A percentile compares a stretch with the other conserved stretches of the same genome.
Evolutionary conservation across 2,888 invertebrate genomes (phyloP).

Genomic region (Limnephilus rhombicus): DNA sequence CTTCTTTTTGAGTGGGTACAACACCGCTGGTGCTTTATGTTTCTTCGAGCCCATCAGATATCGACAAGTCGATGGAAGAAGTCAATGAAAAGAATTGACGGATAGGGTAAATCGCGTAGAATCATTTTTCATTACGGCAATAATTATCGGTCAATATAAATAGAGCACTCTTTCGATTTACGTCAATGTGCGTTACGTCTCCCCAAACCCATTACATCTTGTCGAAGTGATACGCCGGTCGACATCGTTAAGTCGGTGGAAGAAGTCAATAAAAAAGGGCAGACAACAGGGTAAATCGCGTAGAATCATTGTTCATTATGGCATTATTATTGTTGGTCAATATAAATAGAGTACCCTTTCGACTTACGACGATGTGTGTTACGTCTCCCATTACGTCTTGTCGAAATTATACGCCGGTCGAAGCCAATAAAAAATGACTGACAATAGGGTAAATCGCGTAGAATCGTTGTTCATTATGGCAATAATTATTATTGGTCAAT

Average conservation of each 20-base stretch:
- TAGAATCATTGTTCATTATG: background rate
- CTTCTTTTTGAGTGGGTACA: too few relatives aligned
- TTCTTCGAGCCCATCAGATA: background rate
- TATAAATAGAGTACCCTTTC: background rate
- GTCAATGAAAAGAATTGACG: slow-evolving; percentile 57
- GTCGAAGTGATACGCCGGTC: background rate
- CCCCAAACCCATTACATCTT: slow-evolving; percentile 11
- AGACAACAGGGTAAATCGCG: slow-evolving; percentile 48
- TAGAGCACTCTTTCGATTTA: background rate
- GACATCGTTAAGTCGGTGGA: slow-evolving; percentile 35
- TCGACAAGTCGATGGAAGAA: slow-evolving; percentile 36
- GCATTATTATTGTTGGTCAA: background rate
- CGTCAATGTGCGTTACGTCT: background rate
- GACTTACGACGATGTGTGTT: background rate
- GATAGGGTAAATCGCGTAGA: slow-evolving; percentile 2
- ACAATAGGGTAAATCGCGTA: slow-evolving; percentile 37
- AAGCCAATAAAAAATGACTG: slow-evolving; percentile 54
- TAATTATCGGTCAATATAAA: background rate
- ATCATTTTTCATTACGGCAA: background rate
- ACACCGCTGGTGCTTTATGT: too few relatives aligned
- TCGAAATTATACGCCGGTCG: background rate
- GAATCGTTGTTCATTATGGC: background rate
- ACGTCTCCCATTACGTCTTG: slow-evolving; percentile 19
- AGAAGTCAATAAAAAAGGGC: slow-evolving; percentile 50
- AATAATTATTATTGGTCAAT: background rate